phyloP scores from a whole-genome alignment of 2,888 invertebrate species.

The Melinaea menophilus region DNA sequence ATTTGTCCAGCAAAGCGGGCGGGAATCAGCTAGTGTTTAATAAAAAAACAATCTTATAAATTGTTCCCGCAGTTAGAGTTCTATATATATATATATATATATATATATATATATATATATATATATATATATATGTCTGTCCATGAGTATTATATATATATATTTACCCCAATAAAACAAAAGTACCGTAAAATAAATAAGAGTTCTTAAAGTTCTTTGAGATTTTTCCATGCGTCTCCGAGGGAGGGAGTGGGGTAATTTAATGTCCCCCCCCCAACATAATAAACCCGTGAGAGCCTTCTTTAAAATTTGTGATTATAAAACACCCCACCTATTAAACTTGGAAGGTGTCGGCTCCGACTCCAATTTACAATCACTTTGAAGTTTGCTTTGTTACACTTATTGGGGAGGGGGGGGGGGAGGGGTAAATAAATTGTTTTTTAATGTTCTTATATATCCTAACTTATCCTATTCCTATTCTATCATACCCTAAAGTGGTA shows the following conservation, averaged over 20 bases:
- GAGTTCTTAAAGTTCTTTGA: slow-evolving; percentile 15
- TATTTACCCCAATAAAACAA: background rate
- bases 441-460: background rate
- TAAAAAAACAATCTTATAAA: too few relatives aligned
- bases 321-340: background rate
- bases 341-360: background rate
- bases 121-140: too few relatives aligned
- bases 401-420: background rate
- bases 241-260: slow-evolving; percentile 27
- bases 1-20: too few relatives aligned
- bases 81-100: too few relatives aligned
- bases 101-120: too few relatives aligned
- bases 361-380: background rate
- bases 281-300: background rate
- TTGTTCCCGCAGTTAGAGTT: too few relatives aligned
- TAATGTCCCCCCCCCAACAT: slow-evolving; percentile 27
- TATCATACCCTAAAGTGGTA: too few relatives aligned
- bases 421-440: too few relatives aligned
- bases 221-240: slow-evolving; percentile 11
- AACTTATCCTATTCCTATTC: background rate
- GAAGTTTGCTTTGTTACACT: background rate
- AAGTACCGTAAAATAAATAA: background rate
- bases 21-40: too few relatives aligned
- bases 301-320: too few relatives aligned
- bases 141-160: too few relatives aligned